phyloP scores from a whole-genome alignment of 2,888 invertebrate genomes.

The Iphiclides podalirius region DNA sequence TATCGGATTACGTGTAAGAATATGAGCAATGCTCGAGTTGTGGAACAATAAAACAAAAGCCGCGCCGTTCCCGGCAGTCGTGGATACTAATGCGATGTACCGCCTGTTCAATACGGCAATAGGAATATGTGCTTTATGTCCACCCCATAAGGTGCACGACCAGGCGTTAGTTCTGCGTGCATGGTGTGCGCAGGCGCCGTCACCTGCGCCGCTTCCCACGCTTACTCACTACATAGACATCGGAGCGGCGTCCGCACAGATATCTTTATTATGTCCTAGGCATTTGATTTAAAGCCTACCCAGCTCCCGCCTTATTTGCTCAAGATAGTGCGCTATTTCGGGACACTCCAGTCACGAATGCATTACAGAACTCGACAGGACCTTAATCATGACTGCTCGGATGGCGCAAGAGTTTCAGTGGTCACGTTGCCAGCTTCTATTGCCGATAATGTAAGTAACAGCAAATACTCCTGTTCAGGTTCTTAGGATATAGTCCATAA shows the following conservation, averaged over 20 bases:
- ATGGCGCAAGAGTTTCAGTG: too few species aligned
- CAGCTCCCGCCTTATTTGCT: not conserved
- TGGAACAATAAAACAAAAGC: slow-evolving; percentile 20
- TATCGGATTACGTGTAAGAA: slow-evolving; percentile 13
- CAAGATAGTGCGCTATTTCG: not conserved
- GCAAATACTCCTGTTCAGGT: too few species aligned
- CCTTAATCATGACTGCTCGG: not conserved
- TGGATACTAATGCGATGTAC: slow-evolving; percentile 5
- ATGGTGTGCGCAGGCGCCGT: slow-evolving; percentile 44
- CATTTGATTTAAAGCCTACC: slow-evolving; percentile 12
- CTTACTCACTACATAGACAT: slow-evolving; percentile 44
- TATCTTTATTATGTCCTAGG: slow-evolving; percentile 12
- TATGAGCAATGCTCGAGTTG: slow-evolving; percentile 14
- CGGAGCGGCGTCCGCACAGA: slow-evolving; percentile 26
- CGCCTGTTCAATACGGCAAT: too few species aligned
- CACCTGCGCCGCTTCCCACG: slow-evolving; percentile 65
- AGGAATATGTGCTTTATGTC: slow-evolving; percentile 8
- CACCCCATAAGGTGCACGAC: slow-evolving; percentile 15
- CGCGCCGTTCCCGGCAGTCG: not conserved
- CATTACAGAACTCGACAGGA: too few species aligned
- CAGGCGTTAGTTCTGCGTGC: slow-evolving; percentile 13
- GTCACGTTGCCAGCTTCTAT: too few species aligned
- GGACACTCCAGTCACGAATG: not conserved
- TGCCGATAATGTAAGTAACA: too few species aligned
- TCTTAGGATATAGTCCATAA: too few species aligned